Percentiles rank a stretch among this genome's conserved stretches.
These are phyloP conservation scores for Eristalis tenax DNA, from an alignment of 2,888 invertebrate genomes.

Conservation along the genomic window DNA sequence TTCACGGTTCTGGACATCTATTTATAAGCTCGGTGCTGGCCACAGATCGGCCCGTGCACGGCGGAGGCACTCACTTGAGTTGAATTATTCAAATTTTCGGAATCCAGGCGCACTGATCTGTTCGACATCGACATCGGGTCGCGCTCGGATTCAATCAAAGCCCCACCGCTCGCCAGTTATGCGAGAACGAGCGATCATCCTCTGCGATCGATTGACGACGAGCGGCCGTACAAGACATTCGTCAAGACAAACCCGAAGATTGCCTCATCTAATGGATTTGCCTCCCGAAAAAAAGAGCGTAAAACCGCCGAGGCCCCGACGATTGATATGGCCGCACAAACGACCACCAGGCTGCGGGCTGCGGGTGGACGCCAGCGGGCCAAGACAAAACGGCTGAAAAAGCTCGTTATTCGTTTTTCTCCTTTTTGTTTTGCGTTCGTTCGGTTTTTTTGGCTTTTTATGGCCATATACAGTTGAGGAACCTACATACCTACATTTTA, in stretches of 20 bases:
- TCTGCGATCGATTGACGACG: background rate
- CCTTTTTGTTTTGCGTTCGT: background rate
- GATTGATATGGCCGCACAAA: background rate
- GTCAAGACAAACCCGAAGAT: conserved; percentile 25
- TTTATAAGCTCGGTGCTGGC: conserved; percentile 36
- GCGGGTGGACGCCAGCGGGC: conserved; percentile 38
- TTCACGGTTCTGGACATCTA: conserved; percentile 24
- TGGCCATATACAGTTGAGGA: conserved; percentile 77
- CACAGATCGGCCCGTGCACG: background rate
- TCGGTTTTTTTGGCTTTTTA: conserved; percentile 46
- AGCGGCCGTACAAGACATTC: conserved; percentile 20
- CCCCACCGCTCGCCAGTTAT: conserved; percentile 13
- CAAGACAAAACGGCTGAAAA: conserved; percentile 58
- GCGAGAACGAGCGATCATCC: conserved; percentile 1
- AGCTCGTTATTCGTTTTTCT: conserved; percentile 45
- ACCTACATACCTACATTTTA: conserved; percentile 80
- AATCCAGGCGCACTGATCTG: conserved; percentile 27
- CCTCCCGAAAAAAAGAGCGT: conserved; percentile 36
- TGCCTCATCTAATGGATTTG: conserved; percentile 49
- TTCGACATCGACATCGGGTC: background rate
- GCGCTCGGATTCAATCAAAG: conserved; percentile 52
- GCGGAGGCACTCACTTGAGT: conserved; percentile 29
- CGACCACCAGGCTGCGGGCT: conserved; percentile 3
- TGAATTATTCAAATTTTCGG: conserved; percentile 60
- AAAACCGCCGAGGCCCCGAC: conserved; percentile 11